phyloP scores from a whole-genome alignment of 2,888 invertebrate genomes.

The Meiosimyza platycephala region DNA sequence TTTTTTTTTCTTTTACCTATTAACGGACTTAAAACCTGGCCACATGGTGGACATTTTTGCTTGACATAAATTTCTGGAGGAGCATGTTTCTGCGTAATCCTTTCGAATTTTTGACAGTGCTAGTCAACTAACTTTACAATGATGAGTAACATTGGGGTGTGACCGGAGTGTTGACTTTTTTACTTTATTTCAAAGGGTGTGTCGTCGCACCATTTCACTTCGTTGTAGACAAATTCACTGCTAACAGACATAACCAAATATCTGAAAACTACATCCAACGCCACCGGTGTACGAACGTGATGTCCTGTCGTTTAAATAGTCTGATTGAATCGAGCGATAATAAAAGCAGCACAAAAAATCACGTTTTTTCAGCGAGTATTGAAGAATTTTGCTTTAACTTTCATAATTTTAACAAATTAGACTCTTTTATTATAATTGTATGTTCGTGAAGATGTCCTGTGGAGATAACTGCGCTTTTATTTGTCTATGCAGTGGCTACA shows the following conservation, averaged over 20 bases:
- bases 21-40: not conserved
- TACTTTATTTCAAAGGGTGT: not conserved
- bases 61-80: not conserved
- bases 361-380: slow-evolving; percentile 59
- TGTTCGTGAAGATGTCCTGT: slow-evolving; percentile 62
- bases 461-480: slow-evolving; percentile 57
- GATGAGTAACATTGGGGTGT: slow-evolving; percentile 18
- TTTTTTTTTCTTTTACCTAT: not conserved
- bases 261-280: too few species aligned
- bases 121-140: not conserved
- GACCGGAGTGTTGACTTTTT: slow-evolving; percentile 3
- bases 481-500: slow-evolving; percentile 51
- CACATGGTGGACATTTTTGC: slow-evolving; percentile 19
- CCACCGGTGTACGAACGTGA: too few species aligned
- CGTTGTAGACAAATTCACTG: slow-evolving; percentile 1
- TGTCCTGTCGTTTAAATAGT: slow-evolving; percentile 25
- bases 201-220: not conserved
- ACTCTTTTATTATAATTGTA: slow-evolving; percentile 62
- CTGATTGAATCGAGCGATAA: slow-evolving; percentile 40
- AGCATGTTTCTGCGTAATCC: slow-evolving; percentile 6
- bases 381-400: slow-evolving; percentile 61
- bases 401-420: slow-evolving; percentile 58
- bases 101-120: slow-evolving; percentile 3
- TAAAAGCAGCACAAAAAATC: slow-evolving; percentile 56
- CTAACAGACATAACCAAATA: not conserved